Evolutionary conservation across 64 coral and sea anemone genomes (phyloP), one percentile per base, ranked within the genome.

Genomic region (Porites australiensis): DNA sequence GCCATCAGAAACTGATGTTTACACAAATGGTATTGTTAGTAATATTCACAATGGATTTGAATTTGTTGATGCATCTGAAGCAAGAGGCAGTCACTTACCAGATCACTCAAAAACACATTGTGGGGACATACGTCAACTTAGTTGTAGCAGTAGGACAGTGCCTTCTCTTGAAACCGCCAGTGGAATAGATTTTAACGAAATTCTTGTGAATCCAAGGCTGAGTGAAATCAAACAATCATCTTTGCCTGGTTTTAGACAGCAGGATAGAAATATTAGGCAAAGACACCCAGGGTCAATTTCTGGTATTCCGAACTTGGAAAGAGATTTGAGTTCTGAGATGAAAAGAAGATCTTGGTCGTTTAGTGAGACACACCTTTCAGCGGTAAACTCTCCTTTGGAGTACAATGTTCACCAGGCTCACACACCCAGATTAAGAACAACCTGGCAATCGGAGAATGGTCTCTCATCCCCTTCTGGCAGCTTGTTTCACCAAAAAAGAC

Each of bases 261-360:
- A 11, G 43, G 44, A 63, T 3, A n/a, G 44, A 21, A 69, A 13
- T 66, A 13, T 14, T 16, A 51, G 3, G 44, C 81, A 51, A 84
- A 67, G 63, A 47, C 46, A 62, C 8, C 63, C 81, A 68, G 81
- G 81, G 27, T 84, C 81, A 20, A 50, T 84, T 84, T 62, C 63
- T 69, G 81, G 81, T 20, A 68, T 84, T 13, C 22, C 81, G 50
- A 46, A 50, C 9, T n/a, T 48, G 11, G 18, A 84, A 22, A 67
- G 53, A 51, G 81, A 68, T 52, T 48, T 22, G 4, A 68, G 44
- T 21, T 48, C 16, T 15, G 15, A 84, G 44, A n/a, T 84, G 63
- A 84, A 84, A 69, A 84, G 63, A 68, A 67, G 81, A 52, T 84
- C 81, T n/a, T 84, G 81, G 81, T 84, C 81, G 49, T 70, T 84